Conservation (phyloP, 2,113 vertebrate genomes). For the Siniperca knerii region DNA sequence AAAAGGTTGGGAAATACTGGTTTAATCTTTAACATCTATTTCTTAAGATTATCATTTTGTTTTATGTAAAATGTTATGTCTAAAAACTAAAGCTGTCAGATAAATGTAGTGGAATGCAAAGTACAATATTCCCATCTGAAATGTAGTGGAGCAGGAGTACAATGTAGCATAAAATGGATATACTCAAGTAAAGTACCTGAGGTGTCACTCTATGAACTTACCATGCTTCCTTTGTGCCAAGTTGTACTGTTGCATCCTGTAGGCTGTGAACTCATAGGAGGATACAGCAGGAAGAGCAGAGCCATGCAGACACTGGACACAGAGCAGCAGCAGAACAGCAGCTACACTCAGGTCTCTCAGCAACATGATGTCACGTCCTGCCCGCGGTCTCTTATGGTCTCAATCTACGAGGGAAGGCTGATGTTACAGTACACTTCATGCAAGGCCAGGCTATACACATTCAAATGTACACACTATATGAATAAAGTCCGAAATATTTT, state of each 20-base stretch:
- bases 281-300: constrained; percentile 75
- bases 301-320: constrained; percentile 58
- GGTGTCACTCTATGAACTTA: constrained; percentile 37
- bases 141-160: background rate
- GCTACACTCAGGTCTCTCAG: constrained; percentile 1
- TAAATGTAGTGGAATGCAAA: background rate
- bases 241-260: constrained; percentile 86
- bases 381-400: background rate
- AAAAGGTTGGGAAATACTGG: background rate
- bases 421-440: background rate
- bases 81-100: background rate
- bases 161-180: background rate
- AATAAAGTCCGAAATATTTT: background rate
- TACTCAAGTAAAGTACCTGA: background rate
- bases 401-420: constrained; percentile 8
- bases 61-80: background rate
- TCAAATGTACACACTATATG: background rate
- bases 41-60: background rate
- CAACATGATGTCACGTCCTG: constrained; percentile 56
- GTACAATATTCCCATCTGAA: background rate
- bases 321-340: constrained; percentile 69
- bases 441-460: background rate
- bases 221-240: constrained; percentile 78
- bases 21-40: background rate
- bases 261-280: constrained; percentile 84